These are phyloP conservation scores for Protomyctophum bolini DNA, from an alignment of 2,113 vertebrate species.

Conservation along the genomic window DNA sequence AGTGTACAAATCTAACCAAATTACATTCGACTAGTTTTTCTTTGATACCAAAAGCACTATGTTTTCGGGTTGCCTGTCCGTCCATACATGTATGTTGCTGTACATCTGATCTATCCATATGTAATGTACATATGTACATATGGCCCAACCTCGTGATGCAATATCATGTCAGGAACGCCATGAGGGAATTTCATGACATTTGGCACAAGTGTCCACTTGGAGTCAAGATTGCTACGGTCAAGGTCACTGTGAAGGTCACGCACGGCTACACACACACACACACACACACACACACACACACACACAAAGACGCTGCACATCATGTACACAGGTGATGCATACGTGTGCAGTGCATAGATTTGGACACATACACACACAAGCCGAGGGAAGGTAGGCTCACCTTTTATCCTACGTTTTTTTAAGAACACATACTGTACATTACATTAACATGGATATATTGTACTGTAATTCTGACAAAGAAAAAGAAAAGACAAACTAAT, in stretches of 20 bases:
- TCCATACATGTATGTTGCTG: too few species aligned
- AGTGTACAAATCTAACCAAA: too few species aligned
- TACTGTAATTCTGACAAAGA: constrained; percentile 48
- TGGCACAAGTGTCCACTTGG: too few species aligned
- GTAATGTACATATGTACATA: too few species aligned
- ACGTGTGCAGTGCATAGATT: constrained; percentile 2
- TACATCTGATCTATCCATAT: too few species aligned
- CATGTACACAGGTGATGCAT: not conserved
- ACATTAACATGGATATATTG: constrained; percentile 49
- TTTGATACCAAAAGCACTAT: too few species aligned
- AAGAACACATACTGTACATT: constrained; percentile 38
- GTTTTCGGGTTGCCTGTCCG: too few species aligned
- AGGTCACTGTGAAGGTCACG: not conserved
- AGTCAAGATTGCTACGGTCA: too few species aligned
- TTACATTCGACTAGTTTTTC: too few species aligned
- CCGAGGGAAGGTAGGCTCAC: constrained; percentile 29
- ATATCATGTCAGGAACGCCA: too few species aligned
- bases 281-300: constrained; percentile 17
- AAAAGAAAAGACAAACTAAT: constrained; percentile 39
- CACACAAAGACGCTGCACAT: constrained; percentile 16
- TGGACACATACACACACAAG: not conserved
- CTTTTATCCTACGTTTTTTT: constrained; percentile 48
- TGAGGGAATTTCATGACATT: too few species aligned
- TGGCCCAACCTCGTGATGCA: too few species aligned
- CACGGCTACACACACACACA: not conserved